Evolutionary conservation across 2,888 invertebrate genomes (phyloP), one percentile per base, ranked within the genome.

Genomic region (Tenthredo notha): DNA sequence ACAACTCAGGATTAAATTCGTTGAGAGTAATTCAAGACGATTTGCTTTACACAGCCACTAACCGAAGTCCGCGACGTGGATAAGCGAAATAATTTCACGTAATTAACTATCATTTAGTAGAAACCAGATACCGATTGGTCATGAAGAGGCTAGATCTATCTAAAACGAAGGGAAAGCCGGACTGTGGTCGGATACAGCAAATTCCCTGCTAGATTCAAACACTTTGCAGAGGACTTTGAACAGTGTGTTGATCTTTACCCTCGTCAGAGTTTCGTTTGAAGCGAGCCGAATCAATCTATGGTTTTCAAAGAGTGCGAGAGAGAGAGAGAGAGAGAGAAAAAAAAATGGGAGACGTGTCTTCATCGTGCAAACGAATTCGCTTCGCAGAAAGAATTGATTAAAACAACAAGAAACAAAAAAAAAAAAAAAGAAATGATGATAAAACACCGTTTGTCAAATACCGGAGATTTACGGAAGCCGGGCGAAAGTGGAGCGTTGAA

Each of bases 391-490:
- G 12, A 40, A 29, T 80, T 80, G 47, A 33, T 54, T n/a, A 15
- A 4, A 77, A 7, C 6, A 50, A 33, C 33, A 33, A 1, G 2
- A 33, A 33, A 33, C 1, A 33, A 25, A 77, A 77, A 33, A 33
- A 33, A 25, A 77, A 77, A 77, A 77, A 33, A 77, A 50, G n/a
- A 50, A 77, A 54, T 80, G 58, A 80, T 61, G 29, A 80, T 61
- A 40, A 61, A 80, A 58, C 21, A 61, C 58, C 40, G 80, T 83
- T 67, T 83, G 54, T 83, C 83, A 47, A 83, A 83, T 67, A 67
- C 61, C 54, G 40, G 40, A 61, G 61, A 61, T 61, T 80, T 58
- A 40, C 40, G 29, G 61, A 33, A 12, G 7, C 80, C 61, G 61
- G 18, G 80, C 18, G 29, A 77, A 80, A 80, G 61, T 78, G 58